Percentiles rank a stretch among this genome's conserved stretches.
These are phyloP conservation scores for Melikaiella ostensackeni DNA, from an alignment of 2,888 invertebrate genomes.

Conservation along the genomic window DNA sequence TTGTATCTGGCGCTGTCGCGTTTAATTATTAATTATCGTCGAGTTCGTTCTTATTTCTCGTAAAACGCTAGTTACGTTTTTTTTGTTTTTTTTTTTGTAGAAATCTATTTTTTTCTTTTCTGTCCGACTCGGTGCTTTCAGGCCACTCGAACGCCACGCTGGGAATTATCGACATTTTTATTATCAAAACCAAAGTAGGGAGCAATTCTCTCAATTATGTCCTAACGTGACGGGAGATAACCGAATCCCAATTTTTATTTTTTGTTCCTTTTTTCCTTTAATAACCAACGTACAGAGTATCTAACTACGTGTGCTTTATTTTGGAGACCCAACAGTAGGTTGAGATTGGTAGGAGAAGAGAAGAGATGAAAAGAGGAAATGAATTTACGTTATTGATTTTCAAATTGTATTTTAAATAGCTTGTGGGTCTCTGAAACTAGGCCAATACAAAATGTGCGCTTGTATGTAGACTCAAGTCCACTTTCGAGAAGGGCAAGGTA, in stretches of 20 bases:
- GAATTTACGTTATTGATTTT: not conserved
- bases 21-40: constrained; percentile 42
- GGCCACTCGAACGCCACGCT: constrained; percentile 27
- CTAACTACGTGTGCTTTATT: constrained; percentile 5
- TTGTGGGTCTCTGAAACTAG: not conserved
- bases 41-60: constrained; percentile 48
- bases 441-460: constrained; percentile 31
- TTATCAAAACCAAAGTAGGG: constrained; percentile 43
- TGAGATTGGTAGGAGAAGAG: too few species aligned
- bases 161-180: constrained; percentile 53
- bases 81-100: constrained; percentile 29
- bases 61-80: constrained; percentile 45
- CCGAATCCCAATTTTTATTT: constrained; percentile 22
- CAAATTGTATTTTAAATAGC: not conserved
- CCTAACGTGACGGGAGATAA: not conserved
- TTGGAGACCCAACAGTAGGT: not conserved
- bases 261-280: constrained; percentile 27
- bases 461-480: constrained; percentile 5
- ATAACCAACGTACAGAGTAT: constrained; percentile 22
- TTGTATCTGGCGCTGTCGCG: constrained; percentile 36
- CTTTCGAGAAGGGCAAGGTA: not conserved
- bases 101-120: constrained; percentile 11
- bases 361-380: not conserved
- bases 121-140: constrained; percentile 34
- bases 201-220: constrained; percentile 28